These are phyloP conservation scores for Neotoma lepida DNA, from an alignment of 2,113 vertebrate species.

Conservation along the genomic window DNA sequence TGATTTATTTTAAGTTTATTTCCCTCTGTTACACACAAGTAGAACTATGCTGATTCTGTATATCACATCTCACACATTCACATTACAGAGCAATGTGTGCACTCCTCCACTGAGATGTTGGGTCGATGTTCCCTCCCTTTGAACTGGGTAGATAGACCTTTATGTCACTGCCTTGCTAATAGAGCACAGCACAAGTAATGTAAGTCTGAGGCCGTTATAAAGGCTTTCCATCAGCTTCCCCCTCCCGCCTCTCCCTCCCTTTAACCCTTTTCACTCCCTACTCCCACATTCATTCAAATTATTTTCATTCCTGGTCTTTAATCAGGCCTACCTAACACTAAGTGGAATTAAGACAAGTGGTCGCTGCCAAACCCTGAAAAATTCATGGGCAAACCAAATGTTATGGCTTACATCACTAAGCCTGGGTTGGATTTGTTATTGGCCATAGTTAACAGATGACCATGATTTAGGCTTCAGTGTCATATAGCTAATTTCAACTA, in stretches of 20 bases:
- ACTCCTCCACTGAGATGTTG: not conserved
- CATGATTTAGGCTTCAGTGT: conserved; percentile 11
- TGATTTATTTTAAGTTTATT: conserved; percentile 31
- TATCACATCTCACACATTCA: not conserved
- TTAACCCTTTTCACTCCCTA: not conserved
- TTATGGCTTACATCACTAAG: not conserved
- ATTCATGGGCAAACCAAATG: conserved; percentile 6
- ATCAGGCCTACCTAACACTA: not conserved
- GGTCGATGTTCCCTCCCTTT: not conserved
- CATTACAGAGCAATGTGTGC: not conserved
- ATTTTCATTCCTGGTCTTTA: not conserved
- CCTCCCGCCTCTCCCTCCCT: not conserved
- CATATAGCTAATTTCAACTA: conserved; percentile 31
- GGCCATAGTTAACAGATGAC: not conserved
- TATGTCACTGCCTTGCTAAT: not conserved
- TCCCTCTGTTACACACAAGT: conserved; percentile 5
- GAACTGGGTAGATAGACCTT: not conserved
- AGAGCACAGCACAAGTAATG: not conserved
- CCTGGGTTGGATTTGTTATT: conserved; percentile 27
- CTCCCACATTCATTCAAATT: not conserved
- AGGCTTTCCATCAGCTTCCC: not conserved
- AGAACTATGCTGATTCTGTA: too few species aligned
- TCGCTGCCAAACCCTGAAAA: not conserved
- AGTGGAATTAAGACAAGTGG: not conserved
- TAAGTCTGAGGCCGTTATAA: not conserved